Base-by-base conservation (phyloP, 2,888 invertebrate genomes). In the Amphipyra berbera region DNA sequence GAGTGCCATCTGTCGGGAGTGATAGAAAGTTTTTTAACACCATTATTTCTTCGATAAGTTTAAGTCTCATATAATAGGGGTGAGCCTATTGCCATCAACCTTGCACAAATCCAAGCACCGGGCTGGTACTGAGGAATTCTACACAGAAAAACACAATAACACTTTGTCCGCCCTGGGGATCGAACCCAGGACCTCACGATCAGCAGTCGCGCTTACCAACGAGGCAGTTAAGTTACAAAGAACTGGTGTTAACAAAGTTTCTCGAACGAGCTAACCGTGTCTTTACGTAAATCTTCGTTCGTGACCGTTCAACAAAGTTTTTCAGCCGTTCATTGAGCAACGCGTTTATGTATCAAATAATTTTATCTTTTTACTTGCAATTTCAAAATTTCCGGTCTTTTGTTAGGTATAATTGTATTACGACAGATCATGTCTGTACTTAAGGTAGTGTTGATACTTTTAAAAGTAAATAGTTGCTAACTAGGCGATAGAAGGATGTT, bases 231-330 rank as follows among this genome's bases (percentile, higher is more conserved):
- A 9, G 6, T 35, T 7, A 35, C 1, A 9, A 9, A 37, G 37
- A 21, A 33, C 9, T 38, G 14, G 7, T 21, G 37, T 14, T 21
- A 9, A 42, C 13, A n/a, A 59, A 57, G 30, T 47, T 42, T 41
- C 44, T 14, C 27, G 60, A 73, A 14, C 21, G 1, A 10, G 6
- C 14, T 15, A 13, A 10, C 13, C 13, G 41, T 15, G 54, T 63
- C 72, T 78, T 77, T 77, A 77, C 77, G 76, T 77, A 76, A 78
- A 76, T 52, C 46, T 37, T 38, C 38, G 52, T 35, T 79, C 78
- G 78, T 78, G 78, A 76, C 68, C 61, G 73, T 10, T 56, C 60
- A 9, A 21, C 69, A 69, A 59, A 33, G 52, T 63, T 76, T 66
- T 78, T 79, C 52, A 59, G 8, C n/a, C 35, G 37, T 63, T 13